Percentiles rank a stretch among this genome's conserved stretches.
These are phyloP conservation scores for Drosophila nebulosa DNA, from an alignment of 1,140 invertebrate species.

Conservation along the genomic window DNA sequence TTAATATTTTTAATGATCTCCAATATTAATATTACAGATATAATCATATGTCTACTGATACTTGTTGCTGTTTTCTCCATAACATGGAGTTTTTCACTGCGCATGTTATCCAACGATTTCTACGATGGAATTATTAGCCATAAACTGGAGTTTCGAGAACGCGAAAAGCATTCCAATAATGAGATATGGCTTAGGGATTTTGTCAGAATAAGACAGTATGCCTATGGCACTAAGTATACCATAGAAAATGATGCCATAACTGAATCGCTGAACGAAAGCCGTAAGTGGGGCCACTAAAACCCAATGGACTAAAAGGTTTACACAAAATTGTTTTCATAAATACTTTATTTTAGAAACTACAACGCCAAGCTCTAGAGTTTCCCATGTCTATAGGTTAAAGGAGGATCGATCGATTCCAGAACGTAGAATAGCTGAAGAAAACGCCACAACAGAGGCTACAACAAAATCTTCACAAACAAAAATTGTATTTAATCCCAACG, in stretches of 20 bases:
- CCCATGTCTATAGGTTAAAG: slow-evolving; percentile 52
- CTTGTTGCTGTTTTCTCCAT: slow-evolving; percentile 67
- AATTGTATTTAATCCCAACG: slow-evolving; percentile 49
- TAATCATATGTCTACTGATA: slow-evolving; percentile 71
- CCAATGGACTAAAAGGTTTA: no score
- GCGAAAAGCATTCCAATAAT: slow-evolving; percentile 32
- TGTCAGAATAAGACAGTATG: slow-evolving; percentile 21
- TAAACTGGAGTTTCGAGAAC: slow-evolving; percentile 66
- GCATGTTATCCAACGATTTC: slow-evolving; percentile 66
- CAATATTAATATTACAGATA: slow-evolving; percentile 32
- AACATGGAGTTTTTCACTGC: slow-evolving; percentile 64
- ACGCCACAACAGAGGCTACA: slow-evolving; percentile 16
- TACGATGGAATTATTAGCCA: slow-evolving; percentile 71
- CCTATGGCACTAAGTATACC: slow-evolving; percentile 21
- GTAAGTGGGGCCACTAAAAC: slow-evolving; percentile 45
- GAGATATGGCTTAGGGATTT: slow-evolving; percentile 55
- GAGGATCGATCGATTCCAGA: slow-evolving; percentile 43
- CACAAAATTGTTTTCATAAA: not conserved
- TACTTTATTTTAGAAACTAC: slow-evolving; percentile 16
- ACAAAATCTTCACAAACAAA: slow-evolving; percentile 35
- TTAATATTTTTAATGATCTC: no score
- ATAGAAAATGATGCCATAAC: slow-evolving; percentile 16
- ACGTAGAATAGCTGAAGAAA: slow-evolving; percentile 36
- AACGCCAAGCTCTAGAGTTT: slow-evolving; percentile 50
- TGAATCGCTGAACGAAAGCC: slow-evolving; percentile 43